Base-by-base conservation (phyloP, 2,797 vertebrate genomes). In the Sebastes diaconus region DNA sequence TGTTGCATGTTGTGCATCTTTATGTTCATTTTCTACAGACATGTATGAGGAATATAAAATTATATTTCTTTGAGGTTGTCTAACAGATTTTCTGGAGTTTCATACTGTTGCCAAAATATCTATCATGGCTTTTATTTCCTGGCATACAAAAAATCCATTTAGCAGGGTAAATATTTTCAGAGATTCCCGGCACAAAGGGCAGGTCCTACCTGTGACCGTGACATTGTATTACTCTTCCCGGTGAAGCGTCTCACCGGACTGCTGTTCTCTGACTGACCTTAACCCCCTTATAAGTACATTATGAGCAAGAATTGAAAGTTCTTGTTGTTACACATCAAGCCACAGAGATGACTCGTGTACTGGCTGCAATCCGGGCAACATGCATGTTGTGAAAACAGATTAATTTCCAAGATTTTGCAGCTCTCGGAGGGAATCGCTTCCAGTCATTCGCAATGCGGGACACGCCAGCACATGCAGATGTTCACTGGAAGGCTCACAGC, bases 361-460 rank as follows among this genome's bases (percentile, higher is more conserved):
- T 68, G 54, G 57, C 64, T 52, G 73, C 65, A 81, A 66, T 84
- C 80, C 76, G 73, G 83, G 57, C 61, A 84, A 60, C 60, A 55
- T 3, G 18, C 61, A 77, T 80, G 65, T 90, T 90, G 81, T 81
- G 74, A 72, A 92, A 88, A 82, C 75, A 71, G 79, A 87, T 66
- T 67, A n/a, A 84, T 79, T 80, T 52, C 59, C 66, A 84, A 29
- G 79, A 80, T 84, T 71, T 67, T 77, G 68, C 57, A 67, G 13
- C 34, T 78, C 86, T 69, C 75, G 8, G 30, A 68, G 80, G 87
- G 74, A 80, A 90, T 94, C 87, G 93, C 86, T 94, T 95, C 93
- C 93, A 91, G 88, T 90, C 83, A 92, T 80, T 82, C 5, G 8
- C 66, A 79, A 79, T 68, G 57, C 11, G 12, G 87, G 77, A 88